A percentile compares a stretch with the other conserved stretches of the same genome.
These are phyloP conservation scores for Spinus pinus DNA, from an alignment of 2,797 vertebrate genomes.

Conservation along the genomic window DNA sequence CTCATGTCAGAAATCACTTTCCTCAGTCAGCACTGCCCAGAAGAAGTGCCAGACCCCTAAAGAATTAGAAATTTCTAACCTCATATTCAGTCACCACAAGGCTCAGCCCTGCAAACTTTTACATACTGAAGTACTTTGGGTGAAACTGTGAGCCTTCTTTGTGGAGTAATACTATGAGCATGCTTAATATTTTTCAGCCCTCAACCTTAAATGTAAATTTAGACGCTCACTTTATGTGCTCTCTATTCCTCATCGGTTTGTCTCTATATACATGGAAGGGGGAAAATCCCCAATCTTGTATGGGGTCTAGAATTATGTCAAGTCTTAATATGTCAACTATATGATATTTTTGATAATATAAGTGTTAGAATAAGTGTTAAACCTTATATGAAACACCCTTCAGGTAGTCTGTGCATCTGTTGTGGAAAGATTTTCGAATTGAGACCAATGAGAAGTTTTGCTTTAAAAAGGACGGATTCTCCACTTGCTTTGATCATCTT, in stretches of 20 bases:
- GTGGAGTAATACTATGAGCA: rapidly evolving
- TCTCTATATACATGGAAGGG: not conserved
- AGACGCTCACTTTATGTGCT: not conserved
- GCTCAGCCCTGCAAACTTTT: not conserved
- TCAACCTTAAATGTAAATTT: not conserved
- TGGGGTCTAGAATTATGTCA: not conserved
- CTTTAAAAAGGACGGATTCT: not conserved
- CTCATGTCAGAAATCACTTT: not conserved
- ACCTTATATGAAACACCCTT: not conserved
- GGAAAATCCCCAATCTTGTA: not conserved
- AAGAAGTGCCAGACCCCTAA: not conserved
- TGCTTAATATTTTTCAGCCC: not conserved
- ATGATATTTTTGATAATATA: not conserved
- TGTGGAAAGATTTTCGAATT: not conserved
- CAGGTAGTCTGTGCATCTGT: not conserved
- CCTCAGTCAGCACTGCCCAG: not conserved
- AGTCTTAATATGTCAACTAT: not conserved
- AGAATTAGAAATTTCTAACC: not conserved
- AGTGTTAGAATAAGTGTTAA: not conserved
- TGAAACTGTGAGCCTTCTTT: not conserved
- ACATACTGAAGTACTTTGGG: not conserved
- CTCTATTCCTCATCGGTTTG: not conserved
- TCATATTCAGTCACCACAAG: not conserved
- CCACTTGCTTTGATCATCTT: not conserved
- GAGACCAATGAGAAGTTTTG: not conserved